phyloP scores from a whole-genome alignment of 1,140 invertebrate species.

The Drosophila nigromelanica region DNA sequence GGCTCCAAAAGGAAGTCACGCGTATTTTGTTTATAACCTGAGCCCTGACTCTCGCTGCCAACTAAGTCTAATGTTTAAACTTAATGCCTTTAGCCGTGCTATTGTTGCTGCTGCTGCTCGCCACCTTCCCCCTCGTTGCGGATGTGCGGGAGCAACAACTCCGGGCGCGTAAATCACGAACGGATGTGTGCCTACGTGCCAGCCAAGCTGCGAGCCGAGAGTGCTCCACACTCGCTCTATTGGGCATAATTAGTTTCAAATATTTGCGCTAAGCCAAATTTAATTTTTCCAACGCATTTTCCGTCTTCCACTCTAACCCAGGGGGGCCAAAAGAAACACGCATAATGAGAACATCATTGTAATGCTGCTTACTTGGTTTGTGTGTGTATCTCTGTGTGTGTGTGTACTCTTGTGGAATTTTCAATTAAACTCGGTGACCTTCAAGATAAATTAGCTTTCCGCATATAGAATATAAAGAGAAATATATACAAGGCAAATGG shows the following conservation, averaged over 20 bases:
- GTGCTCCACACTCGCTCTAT: slow-evolving; percentile 59
- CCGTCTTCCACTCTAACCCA: not conserved
- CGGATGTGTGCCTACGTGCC: slow-evolving; percentile 69
- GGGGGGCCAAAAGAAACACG: slow-evolving; percentile 2
- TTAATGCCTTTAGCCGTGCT: slow-evolving; percentile 35
- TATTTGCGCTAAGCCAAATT: slow-evolving; percentile 75
- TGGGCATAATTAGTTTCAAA: slow-evolving; percentile 83
- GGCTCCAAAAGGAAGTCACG: slow-evolving; percentile 78
- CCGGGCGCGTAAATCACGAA: slow-evolving; percentile 66
- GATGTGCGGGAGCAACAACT: slow-evolving; percentile 38
- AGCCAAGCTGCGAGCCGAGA: slow-evolving; percentile 19
- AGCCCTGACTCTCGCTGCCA: slow-evolving; percentile 44
- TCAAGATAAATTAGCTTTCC: not conserved
- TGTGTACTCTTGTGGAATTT: slow-evolving; percentile 33
- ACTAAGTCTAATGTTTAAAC: slow-evolving; percentile 57
- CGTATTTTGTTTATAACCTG: slow-evolving; percentile 81
- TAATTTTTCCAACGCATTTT: slow-evolving; percentile 71
- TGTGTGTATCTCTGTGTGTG: not conserved
- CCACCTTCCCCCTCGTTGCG: slow-evolving; percentile 11
- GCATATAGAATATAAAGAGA: too few relatives aligned
- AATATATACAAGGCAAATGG: too few relatives aligned
- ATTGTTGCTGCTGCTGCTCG: not conserved
- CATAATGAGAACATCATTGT: slow-evolving; percentile 43
- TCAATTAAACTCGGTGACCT: slow-evolving; percentile 37
- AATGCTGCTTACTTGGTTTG: slow-evolving; percentile 8